Base-by-base conservation (phyloP, 2,797 vertebrate species). In the Anomalospiza imberbis region DNA sequence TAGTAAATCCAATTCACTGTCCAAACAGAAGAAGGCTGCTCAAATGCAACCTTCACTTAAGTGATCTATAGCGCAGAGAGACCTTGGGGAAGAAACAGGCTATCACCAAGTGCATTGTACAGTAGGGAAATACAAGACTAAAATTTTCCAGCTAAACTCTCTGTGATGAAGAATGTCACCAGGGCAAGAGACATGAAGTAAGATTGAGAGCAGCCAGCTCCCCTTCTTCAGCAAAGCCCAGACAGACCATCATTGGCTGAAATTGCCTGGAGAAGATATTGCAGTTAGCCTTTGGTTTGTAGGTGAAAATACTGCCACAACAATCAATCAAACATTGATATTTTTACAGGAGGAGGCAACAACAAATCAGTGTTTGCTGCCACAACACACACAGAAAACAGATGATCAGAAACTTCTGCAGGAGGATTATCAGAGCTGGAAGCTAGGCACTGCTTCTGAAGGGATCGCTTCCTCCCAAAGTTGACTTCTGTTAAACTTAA, bases 281-380 rank as follows among this genome's bases (percentile, higher is more conserved):
- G 57, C 85, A 65, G 68, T 81, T 91, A 91, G 44, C 85, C 92
- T 96, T 80, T 89, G 79, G 76, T 94, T 89, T 81, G 44, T 13
- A 92, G 94, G 89, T 91, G 76, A 91, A 94, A 95, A 92, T 36
- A 85, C 28, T 38, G 48, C 62, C 93, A 73, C 58, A 72, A 76
- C 51, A 51, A 88, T 93, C 92, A 83, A 93, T 94, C 92, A 93
- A 84, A 75, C 55, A 68, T 16, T 76, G 89, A 31, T 88, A 67
- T 80, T 89, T 87, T 91, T 71, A 87, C 68, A 67, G 65, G 34
- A 94, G 40, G 19, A 95, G 61, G 74, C 65, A 83, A 45, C 29
- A 93, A 89, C 87, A 95, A 88, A 93, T 81, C 88, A 75, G 70
- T 38, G 62, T 84, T 84, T 76, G 70, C 85, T 68, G 71, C 77